Conservation (phyloP, 2,797 vertebrate species). For the Kryptopterus vitreolus region DNA sequence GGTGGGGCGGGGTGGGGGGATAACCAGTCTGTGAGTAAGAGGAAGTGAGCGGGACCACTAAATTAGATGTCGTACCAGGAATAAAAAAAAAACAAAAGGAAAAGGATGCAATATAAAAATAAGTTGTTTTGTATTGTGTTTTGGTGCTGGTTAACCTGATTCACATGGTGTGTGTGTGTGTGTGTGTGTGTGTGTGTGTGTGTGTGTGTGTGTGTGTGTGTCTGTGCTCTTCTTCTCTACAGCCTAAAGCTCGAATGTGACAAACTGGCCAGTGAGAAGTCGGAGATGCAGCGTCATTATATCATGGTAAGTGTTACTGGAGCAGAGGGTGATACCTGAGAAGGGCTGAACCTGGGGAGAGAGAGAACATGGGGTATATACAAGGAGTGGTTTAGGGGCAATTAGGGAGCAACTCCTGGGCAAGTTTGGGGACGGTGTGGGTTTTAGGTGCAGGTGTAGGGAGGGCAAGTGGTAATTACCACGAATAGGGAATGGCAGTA, state of each 20-base stretch:
- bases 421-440: background rate
- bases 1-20: too few species aligned
- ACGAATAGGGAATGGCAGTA: too few species aligned
- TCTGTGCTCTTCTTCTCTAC: constrained; percentile 18
- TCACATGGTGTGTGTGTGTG: too few species aligned
- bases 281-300: constrained; percentile 98
- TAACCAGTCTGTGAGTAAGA: constrained; percentile 39
- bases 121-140: background rate
- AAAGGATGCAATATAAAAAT: background rate
- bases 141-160: background rate
- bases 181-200: too few species aligned
- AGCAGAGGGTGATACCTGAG: too few species aligned
- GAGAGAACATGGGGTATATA: background rate
- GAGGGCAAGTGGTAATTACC: background rate
- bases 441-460: background rate
- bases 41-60: constrained; percentile 14
- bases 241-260: constrained; percentile 91
- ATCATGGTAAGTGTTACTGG: constrained; percentile 75
- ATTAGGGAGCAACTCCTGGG: background rate
- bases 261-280: constrained; percentile 97
- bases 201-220: too few species aligned
- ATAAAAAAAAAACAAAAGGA: background rate
- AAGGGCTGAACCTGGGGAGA: background rate
- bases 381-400: background rate
- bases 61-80: background rate